Percentiles rank a stretch among this genome's conserved stretches.
phyloP scores from a whole-genome alignment of 2,888 invertebrate genomes.

The Erynnis tages region DNA sequence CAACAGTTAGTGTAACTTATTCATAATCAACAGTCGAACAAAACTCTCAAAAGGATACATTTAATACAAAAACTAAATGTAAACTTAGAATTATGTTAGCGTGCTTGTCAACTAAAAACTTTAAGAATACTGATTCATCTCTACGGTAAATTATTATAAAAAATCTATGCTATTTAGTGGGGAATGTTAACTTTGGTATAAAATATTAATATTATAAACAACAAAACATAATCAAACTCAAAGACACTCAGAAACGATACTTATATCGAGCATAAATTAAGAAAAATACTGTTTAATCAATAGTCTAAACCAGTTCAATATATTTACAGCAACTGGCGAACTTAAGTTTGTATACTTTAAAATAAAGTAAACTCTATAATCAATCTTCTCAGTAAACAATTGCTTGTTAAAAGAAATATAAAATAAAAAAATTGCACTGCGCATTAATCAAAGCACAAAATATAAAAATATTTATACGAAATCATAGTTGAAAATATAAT shows the following conservation, averaged over 20 bases:
- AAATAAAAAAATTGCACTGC: conserved; percentile 37
- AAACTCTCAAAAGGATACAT: conserved; percentile 67
- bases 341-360: conserved; percentile 44
- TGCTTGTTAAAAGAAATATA: conserved; percentile 30
- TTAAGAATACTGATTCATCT: conserved; percentile 55
- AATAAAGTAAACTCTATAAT: conserved; percentile 30
- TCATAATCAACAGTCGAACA: conserved; percentile 70
- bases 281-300: conserved; percentile 76
- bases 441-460: conserved; percentile 23
- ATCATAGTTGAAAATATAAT: conserved; percentile 27
- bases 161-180: conserved; percentile 79
- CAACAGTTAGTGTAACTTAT: conserved; percentile 69
- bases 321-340: conserved; percentile 73
- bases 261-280: conserved; percentile 78
- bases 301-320: conserved; percentile 67
- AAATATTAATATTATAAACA: conserved; percentile 77
- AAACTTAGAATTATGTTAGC: conserved; percentile 65
- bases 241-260: conserved; percentile 71
- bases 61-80: conserved; percentile 63
- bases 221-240: conserved; percentile 77
- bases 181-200: conserved; percentile 90
- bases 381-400: conserved; percentile 21
- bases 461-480: conserved; percentile 28
- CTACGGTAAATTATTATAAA: conserved; percentile 48
- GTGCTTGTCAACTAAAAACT: conserved; percentile 54